Percentiles rank a stretch among this genome's conserved stretches.
These are phyloP conservation scores for Lepidurus arcticus DNA, from an alignment of 1,140 invertebrate genomes.

Conservation along the genomic window DNA sequence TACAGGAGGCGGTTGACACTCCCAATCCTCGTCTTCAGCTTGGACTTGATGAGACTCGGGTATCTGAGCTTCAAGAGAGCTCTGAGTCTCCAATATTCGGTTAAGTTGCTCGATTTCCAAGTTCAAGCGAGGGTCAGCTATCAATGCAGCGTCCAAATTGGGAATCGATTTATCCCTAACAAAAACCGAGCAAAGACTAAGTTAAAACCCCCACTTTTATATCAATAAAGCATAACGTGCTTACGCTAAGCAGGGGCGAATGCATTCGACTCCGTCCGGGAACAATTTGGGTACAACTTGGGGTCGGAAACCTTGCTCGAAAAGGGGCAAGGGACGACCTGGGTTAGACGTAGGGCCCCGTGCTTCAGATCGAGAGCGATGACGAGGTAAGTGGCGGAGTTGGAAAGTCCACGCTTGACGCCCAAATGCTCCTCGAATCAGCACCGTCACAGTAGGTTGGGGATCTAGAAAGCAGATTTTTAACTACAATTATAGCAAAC, in stretches of 20 bases:
- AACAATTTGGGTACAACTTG: conserved; percentile 69
- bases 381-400: conserved; percentile 69
- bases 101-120: conserved; percentile 49
- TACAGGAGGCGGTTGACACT: conserved; percentile 72
- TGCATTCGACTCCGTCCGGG: conserved; percentile 73
- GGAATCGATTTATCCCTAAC: conserved; percentile 76
- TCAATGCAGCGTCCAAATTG: conserved; percentile 63
- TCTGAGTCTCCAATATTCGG: conserved; percentile 41
- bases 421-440: conserved; percentile 86
- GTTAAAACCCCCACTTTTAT: conserved; percentile 26
- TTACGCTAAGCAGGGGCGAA: conserved; percentile 73
- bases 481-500: too few relatives aligned
- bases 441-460: conserved; percentile 59
- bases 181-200: conserved; percentile 33
- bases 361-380: conserved; percentile 60
- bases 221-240: conserved; percentile 39
- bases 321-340: conserved; percentile 68
- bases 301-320: conserved; percentile 56
- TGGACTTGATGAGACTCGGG: conserved; percentile 12
- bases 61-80: conserved; percentile 34
- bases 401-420: conserved; percentile 92
- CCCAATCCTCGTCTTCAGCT: conserved; percentile 49
- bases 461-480: conserved; percentile 42
- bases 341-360: conserved; percentile 64
- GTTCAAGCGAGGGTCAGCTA: conserved; percentile 48